Percentiles rank a stretch among this genome's conserved stretches.
Conservation (phyloP, 2,888 invertebrate genomes). For the Cyclophora punctaria region DNA sequence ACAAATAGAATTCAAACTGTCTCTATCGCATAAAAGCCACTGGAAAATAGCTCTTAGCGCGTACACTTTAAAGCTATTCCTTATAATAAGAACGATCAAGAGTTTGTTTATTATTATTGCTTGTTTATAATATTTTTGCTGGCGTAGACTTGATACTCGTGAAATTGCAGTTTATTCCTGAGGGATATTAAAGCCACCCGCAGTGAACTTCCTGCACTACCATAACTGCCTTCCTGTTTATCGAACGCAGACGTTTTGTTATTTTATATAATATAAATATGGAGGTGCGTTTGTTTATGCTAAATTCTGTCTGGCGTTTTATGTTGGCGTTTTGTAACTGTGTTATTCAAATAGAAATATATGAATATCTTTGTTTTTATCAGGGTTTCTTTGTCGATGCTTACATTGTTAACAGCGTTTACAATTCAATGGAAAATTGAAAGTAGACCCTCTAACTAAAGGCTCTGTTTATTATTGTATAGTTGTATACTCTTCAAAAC, state of each 20-base stretch:
- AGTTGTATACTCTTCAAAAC: too few species aligned
- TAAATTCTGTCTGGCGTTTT: slow-evolving; percentile 9
- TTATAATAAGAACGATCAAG: slow-evolving; percentile 26
- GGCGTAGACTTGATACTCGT: slow-evolving; percentile 46
- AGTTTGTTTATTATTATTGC: slow-evolving; percentile 45
- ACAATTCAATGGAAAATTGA: too few species aligned
- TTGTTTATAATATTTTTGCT: slow-evolving; percentile 57
- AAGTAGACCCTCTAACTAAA: too few species aligned
- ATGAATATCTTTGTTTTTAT: too few species aligned
- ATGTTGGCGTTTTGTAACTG: background rate
- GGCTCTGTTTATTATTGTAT: too few species aligned
- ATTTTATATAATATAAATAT: slow-evolving; percentile 29
- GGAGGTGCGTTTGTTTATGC: slow-evolving; percentile 16
- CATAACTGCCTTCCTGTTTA: slow-evolving; percentile 50
- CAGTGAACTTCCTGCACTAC: slow-evolving; percentile 45
- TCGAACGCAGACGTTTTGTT: slow-evolving; percentile 34
- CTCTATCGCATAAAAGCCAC: slow-evolving; percentile 10
- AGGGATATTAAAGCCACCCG: slow-evolving; percentile 61
- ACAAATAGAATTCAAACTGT: too few species aligned
- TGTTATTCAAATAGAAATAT: too few species aligned
- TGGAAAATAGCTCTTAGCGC: slow-evolving; percentile 15
- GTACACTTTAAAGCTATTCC: too few species aligned
- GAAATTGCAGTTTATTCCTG: slow-evolving; percentile 64
- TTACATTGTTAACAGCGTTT: too few species aligned
- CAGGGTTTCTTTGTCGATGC: too few species aligned